Base-by-base conservation (phyloP, 1,140 invertebrate genomes). In the Caenorhabditis brenneri region DNA sequence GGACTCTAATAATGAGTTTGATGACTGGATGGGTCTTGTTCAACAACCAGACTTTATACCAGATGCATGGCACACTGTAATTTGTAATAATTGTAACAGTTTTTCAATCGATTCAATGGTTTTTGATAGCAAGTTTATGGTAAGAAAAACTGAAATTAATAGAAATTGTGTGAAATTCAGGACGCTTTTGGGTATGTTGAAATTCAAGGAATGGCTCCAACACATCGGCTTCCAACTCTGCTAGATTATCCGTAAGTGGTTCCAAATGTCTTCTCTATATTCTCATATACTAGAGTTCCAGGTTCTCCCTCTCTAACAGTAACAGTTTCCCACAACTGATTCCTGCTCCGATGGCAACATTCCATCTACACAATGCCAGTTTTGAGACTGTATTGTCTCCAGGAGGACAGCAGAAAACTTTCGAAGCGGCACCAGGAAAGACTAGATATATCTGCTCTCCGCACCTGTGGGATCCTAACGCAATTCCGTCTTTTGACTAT, bases 51-150 rank as follows among this genome's bases (percentile, higher is more conserved):
- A 27, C 12, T 7, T 9, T 5, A 24, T 42, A 12, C 22, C 36
- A 5, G 65, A 74, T 22, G 27, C 36, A 15, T 74, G 36, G 33
- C 24, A 74, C n/a, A 74, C 65, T 4, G 33, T 74, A 2, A 74
- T 74, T 74, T 74, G 65, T 46, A 42, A 74, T 42, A n/a, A 7
- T 9, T 74, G 65, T n/a, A n/a, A 29, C n/a, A 74, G 65, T 31
- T 74, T 74, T 24, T 10, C 65, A 1, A 74, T 74, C 24, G 36
- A 42, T 2, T 39, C 12, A 1, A 39, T 74, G 65, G 7, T 24
- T n/a, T 74, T 74, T 42, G 65, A 74, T 6, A 1, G 3, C 5
- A 24, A 42, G 9, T 39, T 7, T 22, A 36, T 24, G 19, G 42
- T 9, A 16, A 16, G n/a, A n/a, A n/a, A n/a, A n/a, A n/a, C n/a